Conservation (phyloP, 1,140 invertebrate genomes). For the Gryon sp. region DNA sequence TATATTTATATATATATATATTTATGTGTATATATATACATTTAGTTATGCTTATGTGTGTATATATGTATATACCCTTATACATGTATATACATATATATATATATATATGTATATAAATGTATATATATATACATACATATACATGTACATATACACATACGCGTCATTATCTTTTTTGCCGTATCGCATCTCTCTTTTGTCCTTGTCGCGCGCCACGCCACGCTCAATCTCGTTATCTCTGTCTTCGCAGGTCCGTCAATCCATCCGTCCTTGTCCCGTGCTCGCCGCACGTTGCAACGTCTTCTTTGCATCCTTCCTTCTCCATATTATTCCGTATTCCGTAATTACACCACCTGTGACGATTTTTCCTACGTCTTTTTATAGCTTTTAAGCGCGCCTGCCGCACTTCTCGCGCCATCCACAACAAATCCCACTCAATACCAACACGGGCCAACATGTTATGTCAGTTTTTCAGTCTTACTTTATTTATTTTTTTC, state of each 20-base stretch:
- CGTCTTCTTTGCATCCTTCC: slow-evolving; percentile 47
- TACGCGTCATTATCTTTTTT: slow-evolving; percentile 47
- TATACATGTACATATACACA: too few species aligned
- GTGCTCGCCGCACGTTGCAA: slow-evolving; percentile 35
- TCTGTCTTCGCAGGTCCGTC: too few species aligned
- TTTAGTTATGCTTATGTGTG: too few species aligned
- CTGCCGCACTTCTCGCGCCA: slow-evolving; percentile 8
- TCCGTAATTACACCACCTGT: slow-evolving; percentile 57
- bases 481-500: background rate
- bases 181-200: slow-evolving; percentile 41
- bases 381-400: slow-evolving; percentile 52
- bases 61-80: too few species aligned
- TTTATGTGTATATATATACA: too few species aligned
- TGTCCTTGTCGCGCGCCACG: slow-evolving; percentile 9
- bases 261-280: slow-evolving; percentile 10
- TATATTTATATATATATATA: too few species aligned
- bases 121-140: too few species aligned
- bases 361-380: slow-evolving; percentile 55
- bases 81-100: too few species aligned
- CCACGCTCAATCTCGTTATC: slow-evolving; percentile 5
- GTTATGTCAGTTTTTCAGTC: slow-evolving; percentile 23
- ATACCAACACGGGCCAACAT: slow-evolving; percentile 37
- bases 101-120: too few species aligned
- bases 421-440: slow-evolving; percentile 31
- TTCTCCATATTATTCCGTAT: slow-evolving; percentile 32